These are phyloP conservation scores for Neuroterus valhalla DNA, from an alignment of 1,140 invertebrate species.

Conservation along the genomic window DNA sequence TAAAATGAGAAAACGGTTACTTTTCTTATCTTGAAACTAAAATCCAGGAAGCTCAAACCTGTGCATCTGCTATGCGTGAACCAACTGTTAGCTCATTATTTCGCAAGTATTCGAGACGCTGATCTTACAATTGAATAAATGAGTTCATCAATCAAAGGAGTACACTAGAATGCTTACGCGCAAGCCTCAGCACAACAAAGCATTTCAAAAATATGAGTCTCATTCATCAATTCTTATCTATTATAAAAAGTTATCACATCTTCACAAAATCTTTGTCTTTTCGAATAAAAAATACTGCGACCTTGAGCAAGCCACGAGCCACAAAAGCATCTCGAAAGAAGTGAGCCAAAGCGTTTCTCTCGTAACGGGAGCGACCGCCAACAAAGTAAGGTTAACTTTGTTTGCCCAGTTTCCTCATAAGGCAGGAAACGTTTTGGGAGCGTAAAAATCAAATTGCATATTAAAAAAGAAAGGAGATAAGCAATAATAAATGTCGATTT, in stretches of 20 bases:
- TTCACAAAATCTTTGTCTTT: too few species aligned
- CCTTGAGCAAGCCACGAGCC: slow-evolving; percentile 24
- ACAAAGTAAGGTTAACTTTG: slow-evolving; percentile 29
- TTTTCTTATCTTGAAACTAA: neutral
- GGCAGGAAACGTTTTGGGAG: too few species aligned
- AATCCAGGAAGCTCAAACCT: slow-evolving; percentile 14
- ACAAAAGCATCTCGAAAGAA: slow-evolving; percentile 28
- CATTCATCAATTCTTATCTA: neutral
- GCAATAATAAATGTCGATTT: neutral
- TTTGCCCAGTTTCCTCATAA: neutral
- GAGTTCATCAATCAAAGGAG: slow-evolving; percentile 30
- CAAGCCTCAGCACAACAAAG: slow-evolving; percentile 2
- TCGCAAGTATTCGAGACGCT: slow-evolving; percentile 28
- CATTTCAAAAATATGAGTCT: neutral
- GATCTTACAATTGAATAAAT: slow-evolving; percentile 31
- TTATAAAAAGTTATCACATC: slow-evolving; percentile 1
- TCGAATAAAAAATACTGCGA: slow-evolving; percentile 13
- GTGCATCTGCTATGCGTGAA: slow-evolving; percentile 9
- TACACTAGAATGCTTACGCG: slow-evolving; percentile 5
- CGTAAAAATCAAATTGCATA: too few species aligned
- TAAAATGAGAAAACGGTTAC: neutral
- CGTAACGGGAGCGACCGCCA: slow-evolving; percentile 3
- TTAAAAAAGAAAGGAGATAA: neutral
- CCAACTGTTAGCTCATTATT: slow-evolving; percentile 16
- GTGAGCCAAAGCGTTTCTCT: slow-evolving; percentile 19